Evolutionary conservation across 2,113 vertebrate genomes (phyloP).

Genomic region (Spea multiplicata): DNA sequence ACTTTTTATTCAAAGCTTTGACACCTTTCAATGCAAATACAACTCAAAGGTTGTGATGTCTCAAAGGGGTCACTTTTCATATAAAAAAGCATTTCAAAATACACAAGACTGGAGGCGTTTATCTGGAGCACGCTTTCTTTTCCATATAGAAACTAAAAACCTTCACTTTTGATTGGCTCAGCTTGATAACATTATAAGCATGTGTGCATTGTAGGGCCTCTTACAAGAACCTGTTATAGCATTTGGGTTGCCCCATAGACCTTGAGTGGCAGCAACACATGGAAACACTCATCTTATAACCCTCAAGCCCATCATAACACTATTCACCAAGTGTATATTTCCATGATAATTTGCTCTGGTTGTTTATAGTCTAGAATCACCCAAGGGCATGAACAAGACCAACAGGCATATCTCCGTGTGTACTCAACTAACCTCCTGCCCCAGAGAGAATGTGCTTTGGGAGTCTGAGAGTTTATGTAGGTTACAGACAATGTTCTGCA

Average conservation of each 20-base stretch:
- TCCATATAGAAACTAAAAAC: too few species aligned
- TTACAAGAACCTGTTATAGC: background rate
- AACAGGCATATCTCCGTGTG: background rate
- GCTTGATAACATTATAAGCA: background rate
- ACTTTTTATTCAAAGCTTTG: too few species aligned
- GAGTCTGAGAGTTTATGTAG: conserved; percentile 1
- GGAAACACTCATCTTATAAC: background rate
- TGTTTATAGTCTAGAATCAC: conserved; percentile 3
- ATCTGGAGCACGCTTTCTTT: too few species aligned
- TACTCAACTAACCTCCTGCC: background rate
- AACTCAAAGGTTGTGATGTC: too few species aligned
- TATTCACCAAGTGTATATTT: background rate
- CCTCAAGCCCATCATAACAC: background rate
- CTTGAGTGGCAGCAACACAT: background rate
- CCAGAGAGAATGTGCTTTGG: background rate
- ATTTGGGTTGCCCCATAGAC: background rate
- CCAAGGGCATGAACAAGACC: background rate
- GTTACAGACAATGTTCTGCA: conserved; percentile 8
- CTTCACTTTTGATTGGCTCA: too few species aligned
- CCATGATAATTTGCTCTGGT: background rate
- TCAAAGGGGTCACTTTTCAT: too few species aligned
- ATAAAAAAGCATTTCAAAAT: too few species aligned
- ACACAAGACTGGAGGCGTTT: too few species aligned
- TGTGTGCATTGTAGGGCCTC: background rate
- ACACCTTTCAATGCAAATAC: too few species aligned